Conservation (phyloP, 2,797 vertebrate genomes). For the Siniperca obscura region DNA sequence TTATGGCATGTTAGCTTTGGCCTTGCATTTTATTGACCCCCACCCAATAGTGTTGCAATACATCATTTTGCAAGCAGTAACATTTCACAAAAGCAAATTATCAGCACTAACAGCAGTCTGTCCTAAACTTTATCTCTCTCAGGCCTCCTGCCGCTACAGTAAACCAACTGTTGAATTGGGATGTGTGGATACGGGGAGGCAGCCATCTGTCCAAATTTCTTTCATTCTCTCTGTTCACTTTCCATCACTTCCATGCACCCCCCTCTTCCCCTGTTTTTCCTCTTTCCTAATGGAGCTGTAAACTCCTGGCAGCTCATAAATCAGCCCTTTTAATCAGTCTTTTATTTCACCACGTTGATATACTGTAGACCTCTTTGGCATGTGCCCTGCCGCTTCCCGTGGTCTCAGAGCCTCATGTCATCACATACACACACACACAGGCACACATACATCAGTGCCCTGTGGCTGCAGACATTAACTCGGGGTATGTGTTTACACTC, state of each 20-base stretch:
- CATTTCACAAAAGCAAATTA: constrained; percentile 45
- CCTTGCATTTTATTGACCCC: constrained; percentile 39
- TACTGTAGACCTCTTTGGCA: constrained; percentile 61
- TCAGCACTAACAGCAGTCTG: constrained; percentile 16
- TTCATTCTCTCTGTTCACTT: constrained; percentile 28
- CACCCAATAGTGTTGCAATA: background rate
- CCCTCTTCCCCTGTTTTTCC: constrained; percentile 44
- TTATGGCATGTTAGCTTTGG: constrained; percentile 42
- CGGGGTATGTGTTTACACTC: constrained; percentile 74
- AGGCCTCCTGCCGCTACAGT: constrained; percentile 6
- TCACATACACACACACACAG: constrained; percentile 39
- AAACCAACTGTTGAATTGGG: constrained; percentile 30
- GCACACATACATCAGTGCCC: constrained; percentile 41
- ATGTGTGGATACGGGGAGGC: constrained; percentile 16
- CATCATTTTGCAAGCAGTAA: constrained; percentile 33
- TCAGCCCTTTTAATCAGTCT: constrained; percentile 77
- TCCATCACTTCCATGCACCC: constrained; percentile 14
- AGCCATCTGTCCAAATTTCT: constrained; percentile 26
- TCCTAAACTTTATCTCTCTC: constrained; percentile 14
- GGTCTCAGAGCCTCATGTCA: constrained; percentile 55
- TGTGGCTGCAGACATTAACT: constrained; percentile 69
- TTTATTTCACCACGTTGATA: constrained; percentile 63
- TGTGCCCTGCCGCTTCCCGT: constrained; percentile 62
- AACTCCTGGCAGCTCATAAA: constrained; percentile 74
- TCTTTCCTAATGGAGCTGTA: constrained; percentile 70